Evolutionary conservation across 2,113 vertebrate genomes (phyloP), one percentile per base, ranked within the genome.

Genomic region (Lagopus muta): DNA sequence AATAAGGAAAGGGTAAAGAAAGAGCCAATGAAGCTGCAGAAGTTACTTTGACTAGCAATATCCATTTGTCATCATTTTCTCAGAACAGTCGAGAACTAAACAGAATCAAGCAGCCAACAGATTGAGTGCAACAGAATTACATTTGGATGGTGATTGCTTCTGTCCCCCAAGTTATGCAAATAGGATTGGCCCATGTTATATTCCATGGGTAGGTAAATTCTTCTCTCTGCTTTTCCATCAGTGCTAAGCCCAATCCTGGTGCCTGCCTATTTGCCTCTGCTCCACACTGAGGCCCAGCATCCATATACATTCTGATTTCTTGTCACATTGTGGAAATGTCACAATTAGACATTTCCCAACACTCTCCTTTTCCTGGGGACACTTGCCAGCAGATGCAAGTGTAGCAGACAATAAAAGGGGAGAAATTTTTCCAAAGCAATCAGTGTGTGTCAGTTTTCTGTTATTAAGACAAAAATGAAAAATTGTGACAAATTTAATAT

Each of bases 251-350:
- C 0, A 1, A 60, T 5, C 19, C 3, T 2, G 61, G 21, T 9
- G 7, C 50, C 50, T 75, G 42, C 7, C 78, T 90, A 16, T 40
- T 14, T 73, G 54, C 74, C 14, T 28, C 52, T 2, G 1, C 45
- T 71, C 55, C 77, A 74, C 55, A 48, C 14, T 4, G 6, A 93
- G 32, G 67, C 4, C 77, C 55, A 58, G 40, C 0, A 2, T 42
- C 71, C 6, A 0, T 21, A 78, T 15, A 74, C 5, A 73, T 69
- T 92, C 77, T 76, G 78, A 95, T 93, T 87, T 70, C 94, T 79
- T 96, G 89, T 95, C 93, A 88, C 4, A 7, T 52, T 20, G 4
- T 38, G 28, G 77, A 90, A 92, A 75, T 72, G 77, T 93, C 88
- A 96, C 65, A 86, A 89, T 91, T 86, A 94, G 64, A 81, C 2